Evolutionary conservation across 2,888 invertebrate genomes (phyloP).

Genomic region (Tenodera sinensis): DNA sequence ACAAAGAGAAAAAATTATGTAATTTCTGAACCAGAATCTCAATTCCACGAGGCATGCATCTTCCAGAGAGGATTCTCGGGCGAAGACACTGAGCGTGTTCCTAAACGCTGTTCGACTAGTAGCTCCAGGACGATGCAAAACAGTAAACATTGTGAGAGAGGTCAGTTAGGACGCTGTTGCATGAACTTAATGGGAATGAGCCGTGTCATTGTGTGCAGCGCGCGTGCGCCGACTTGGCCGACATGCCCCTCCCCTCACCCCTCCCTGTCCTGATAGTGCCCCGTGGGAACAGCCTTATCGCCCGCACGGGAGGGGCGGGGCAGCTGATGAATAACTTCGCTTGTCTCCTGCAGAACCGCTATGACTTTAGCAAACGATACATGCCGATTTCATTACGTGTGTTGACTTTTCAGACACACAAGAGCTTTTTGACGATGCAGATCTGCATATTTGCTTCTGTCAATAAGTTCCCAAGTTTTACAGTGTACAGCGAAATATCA

Average conservation of each 20-base stretch:
- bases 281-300: neutral
- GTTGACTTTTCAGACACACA: no score
- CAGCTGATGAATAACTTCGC: neutral
- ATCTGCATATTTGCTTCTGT: no score
- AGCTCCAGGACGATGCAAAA: neutral
- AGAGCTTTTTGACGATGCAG: no score
- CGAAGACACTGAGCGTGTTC: neutral
- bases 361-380: no score
- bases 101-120: neutral
- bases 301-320: neutral
- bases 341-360: neutral
- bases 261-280: neutral
- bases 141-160: neutral
- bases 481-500: no score
- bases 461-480: no score
- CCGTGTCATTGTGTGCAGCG: conserved; percentile 3
- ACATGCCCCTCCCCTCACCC: neutral
- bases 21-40: no score
- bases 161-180: neutral
- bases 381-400: no score
- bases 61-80: no score
- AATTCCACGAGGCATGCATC: neutral
- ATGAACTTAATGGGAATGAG: neutral
- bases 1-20: no score
- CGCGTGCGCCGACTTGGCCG: neutral